These are phyloP conservation scores for Cathartes aura DNA, from an alignment of 2,113 vertebrate species.

Conservation along the genomic window DNA sequence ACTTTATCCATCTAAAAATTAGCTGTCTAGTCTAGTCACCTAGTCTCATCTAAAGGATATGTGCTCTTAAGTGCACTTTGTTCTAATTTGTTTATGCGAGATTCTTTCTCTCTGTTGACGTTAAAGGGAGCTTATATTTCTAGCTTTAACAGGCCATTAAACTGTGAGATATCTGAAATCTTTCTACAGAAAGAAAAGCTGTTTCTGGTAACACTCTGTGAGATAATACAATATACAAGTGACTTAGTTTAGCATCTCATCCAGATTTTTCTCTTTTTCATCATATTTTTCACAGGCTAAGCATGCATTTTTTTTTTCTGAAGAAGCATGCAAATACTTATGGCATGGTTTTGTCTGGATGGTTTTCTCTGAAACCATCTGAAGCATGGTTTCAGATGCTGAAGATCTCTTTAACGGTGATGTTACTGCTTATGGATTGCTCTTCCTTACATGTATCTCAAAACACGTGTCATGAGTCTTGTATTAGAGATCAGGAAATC, in stretches of 20 bases:
- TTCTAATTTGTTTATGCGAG: neutral
- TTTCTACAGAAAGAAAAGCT: neutral
- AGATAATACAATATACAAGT: neutral
- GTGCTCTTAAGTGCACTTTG: neutral
- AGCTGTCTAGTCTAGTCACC: neutral
- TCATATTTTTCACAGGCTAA: neutral
- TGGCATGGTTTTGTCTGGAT: neutral
- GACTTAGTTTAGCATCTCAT: neutral
- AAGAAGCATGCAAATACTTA: neutral
- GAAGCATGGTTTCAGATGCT: neutral
- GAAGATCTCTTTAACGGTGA: neutral
- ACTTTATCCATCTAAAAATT: neutral
- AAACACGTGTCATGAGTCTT: neutral
- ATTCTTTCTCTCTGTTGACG: neutral
- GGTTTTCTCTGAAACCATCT: neutral
- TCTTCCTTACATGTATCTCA: neutral
- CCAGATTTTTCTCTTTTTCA: neutral
- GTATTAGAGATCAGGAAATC: neutral
- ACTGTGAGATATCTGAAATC: neutral
- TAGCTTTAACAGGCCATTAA: neutral
- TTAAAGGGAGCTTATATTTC: neutral
- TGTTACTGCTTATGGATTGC: neutral
- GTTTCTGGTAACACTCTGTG: neutral
- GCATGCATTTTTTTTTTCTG: neutral
- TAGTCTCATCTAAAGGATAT: neutral